Base-by-base conservation (phyloP, 2,888 invertebrate genomes). In the Anorthoa munda region DNA sequence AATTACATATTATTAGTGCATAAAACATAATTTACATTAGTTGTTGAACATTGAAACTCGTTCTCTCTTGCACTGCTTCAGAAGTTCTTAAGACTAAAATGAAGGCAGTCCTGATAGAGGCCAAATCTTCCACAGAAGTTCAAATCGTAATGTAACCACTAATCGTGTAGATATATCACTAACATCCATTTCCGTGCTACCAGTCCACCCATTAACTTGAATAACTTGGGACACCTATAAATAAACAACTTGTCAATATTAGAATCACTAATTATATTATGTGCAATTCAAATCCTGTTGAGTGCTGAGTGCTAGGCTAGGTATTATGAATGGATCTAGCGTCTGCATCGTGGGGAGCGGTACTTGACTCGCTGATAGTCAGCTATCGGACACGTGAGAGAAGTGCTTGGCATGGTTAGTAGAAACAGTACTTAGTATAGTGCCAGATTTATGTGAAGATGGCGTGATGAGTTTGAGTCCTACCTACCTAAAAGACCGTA, bases 181-280 rank as follows among this genome's bases (percentile, higher is more conserved):
- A 55, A 55, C 50, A 72, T 65, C 13, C 7, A 51, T 64, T 80
- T 74, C 80, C 59, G 64, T 59, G 80, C 74, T 15, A 79, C 55
- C 21, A 61, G 21, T 48, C 21, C 45, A 50, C 12, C 26, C 13
- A 53, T 45, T 75, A 66, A 51, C 51, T 15, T 50, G 75, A 26
- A 65, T 23, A 66, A 77, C 66, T 66, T 66, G 45, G 82, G 66
- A 66, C 53, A 61, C 63, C 12, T 21, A 82, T 79, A 77, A 77
- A 79, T 77, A 77, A 82, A 66, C 65, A 56, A 23, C 50, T 61
- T 82, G 79, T 82, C 78, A 66, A 79, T 77, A 79, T 79, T 82
- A 51, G 65, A 79, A 80, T 83, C 7, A 64, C 64, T 82, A 82
- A 82, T 72, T 63, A 67, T 53, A 82, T 72, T 63, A 65, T 53